Conservation (phyloP, 2,113 vertebrate species). For the Marcusenius ussheri region DNA sequence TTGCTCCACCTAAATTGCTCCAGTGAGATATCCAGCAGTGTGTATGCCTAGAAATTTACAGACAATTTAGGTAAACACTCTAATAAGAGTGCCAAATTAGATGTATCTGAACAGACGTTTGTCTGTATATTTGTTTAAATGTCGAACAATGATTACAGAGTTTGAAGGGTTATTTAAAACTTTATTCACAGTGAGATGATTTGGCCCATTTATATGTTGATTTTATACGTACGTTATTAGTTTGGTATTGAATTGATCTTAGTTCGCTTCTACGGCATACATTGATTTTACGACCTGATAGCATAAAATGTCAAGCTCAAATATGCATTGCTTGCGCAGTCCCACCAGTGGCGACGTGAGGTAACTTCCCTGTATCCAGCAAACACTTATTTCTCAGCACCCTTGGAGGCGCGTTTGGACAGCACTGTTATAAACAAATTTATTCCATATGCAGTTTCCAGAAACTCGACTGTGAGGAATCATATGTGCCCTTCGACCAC, state of each 20-base stretch:
- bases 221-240: not conserved
- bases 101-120: not conserved
- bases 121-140: not conserved
- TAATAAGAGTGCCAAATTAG: not conserved
- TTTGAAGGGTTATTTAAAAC: not conserved
- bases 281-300: not conserved
- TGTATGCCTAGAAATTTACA: not conserved
- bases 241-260: not conserved
- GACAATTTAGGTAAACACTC: not conserved
- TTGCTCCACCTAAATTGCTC: not conserved
- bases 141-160: not conserved
- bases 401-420: not conserved
- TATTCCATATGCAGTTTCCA: not conserved
- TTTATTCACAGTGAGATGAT: not conserved
- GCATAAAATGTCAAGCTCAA: not conserved
- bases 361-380: not conserved
- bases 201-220: not conserved
- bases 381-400: not conserved
- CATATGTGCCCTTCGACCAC: not conserved
- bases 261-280: not conserved
- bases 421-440: not conserved
- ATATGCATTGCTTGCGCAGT: not conserved
- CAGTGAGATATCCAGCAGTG: not conserved
- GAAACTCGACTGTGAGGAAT: not conserved
- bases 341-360: not conserved